phyloP scores from a whole-genome alignment of 2,888 invertebrate species.

The Gisinianus flammeolus region DNA sequence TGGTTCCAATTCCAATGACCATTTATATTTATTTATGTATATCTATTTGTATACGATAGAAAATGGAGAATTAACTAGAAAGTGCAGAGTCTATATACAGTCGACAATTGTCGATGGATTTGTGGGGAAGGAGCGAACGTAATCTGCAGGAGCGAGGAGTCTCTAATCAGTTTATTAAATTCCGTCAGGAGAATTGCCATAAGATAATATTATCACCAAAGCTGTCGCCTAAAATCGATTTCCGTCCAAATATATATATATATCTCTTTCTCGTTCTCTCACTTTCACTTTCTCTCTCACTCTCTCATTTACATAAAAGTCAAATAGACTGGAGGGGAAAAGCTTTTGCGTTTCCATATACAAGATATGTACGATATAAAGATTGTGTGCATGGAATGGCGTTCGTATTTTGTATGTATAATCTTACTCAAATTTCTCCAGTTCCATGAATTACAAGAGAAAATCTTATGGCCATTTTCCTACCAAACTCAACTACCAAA shows the following conservation, averaged over 20 bases:
- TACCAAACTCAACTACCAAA: too few relatives aligned
- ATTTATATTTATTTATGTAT: too few relatives aligned
- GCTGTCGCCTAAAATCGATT: constrained; percentile 19
- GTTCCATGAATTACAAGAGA: background rate
- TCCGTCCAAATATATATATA: constrained; percentile 8
- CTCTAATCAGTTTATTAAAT: constrained; percentile 21
- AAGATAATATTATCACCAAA: constrained; percentile 21
- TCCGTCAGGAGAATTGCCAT: constrained; percentile 7
- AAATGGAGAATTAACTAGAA: too few relatives aligned
- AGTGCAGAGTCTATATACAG: too few relatives aligned
- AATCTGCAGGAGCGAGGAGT: background rate
- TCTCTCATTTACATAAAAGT: background rate
- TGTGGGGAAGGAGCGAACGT: background rate
- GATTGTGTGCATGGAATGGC: too few relatives aligned
- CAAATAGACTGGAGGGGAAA: background rate
- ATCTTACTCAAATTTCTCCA: background rate
- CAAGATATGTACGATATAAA: too few relatives aligned
- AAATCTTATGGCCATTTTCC: background rate
- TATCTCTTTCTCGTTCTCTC: too few relatives aligned
- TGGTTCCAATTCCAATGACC: too few relatives aligned
- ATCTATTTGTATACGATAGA: too few relatives aligned
- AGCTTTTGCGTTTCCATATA: background rate
- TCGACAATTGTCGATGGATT: too few relatives aligned
- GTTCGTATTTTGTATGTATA: too few relatives aligned
- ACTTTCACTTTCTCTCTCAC: background rate